These are phyloP conservation scores for Drosophila sp. DNA, from an alignment of 1,140 invertebrate genomes.

Conservation along the genomic window DNA sequence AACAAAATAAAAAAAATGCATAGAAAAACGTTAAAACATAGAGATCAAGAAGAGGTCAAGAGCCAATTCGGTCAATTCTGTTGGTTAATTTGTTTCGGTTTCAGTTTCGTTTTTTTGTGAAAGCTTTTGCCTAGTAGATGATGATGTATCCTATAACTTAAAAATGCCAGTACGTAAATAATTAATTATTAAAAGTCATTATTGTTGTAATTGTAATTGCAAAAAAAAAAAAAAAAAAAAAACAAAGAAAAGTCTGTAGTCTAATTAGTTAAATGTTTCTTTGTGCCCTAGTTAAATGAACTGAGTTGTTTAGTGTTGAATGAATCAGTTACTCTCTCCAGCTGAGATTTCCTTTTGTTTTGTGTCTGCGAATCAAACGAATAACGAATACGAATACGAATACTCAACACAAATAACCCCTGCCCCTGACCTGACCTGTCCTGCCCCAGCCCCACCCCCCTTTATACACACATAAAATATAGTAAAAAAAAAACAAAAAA, in stretches of 20 bases:
- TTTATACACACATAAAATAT: slow-evolving; percentile 32
- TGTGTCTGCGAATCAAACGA: slow-evolving; percentile 56
- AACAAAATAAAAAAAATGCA: background rate
- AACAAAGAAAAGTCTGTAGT: slow-evolving; percentile 32
- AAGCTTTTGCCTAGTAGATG: slow-evolving; percentile 9
- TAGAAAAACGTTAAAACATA: background rate
- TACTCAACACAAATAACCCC: slow-evolving; percentile 56
- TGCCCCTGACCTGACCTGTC: background rate
- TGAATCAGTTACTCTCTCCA: slow-evolving; percentile 54
- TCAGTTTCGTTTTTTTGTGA: background rate
- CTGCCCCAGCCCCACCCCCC: slow-evolving; percentile 28
- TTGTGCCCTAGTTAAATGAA: slow-evolving; percentile 46
- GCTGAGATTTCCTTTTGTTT: slow-evolving; percentile 19
- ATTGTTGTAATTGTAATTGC: slow-evolving; percentile 61
- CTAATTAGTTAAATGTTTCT: slow-evolving; percentile 68
- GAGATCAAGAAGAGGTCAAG: background rate
- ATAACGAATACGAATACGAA: slow-evolving; percentile 46
- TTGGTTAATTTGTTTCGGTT: slow-evolving; percentile 27
- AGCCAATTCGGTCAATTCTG: slow-evolving; percentile 31
- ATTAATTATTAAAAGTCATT: slow-evolving; percentile 12
- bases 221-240: background rate
- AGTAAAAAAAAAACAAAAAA: background rate
- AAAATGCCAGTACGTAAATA: background rate
- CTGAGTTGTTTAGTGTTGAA: slow-evolving; percentile 56
- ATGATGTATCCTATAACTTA: background rate